phyloP scores from a whole-genome alignment of 1,140 invertebrate genomes.

The Armadillidium nasatum region DNA sequence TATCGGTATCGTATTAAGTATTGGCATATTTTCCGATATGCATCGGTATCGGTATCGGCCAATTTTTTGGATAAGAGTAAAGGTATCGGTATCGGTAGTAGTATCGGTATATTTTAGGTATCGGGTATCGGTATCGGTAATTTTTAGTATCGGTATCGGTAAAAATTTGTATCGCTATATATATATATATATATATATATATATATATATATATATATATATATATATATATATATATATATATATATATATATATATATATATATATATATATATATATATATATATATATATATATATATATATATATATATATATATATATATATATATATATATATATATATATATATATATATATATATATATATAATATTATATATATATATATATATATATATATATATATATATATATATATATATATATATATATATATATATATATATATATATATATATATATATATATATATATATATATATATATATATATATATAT shows the following conservation, averaged over 20 bases:
- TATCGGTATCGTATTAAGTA: no score
- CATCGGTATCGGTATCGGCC: no score
- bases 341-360: conserved; percentile 13
- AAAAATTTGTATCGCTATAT: no score
- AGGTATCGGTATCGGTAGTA: no score
- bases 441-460: conserved; percentile 10
- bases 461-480: conserved; percentile 11
- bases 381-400: conserved; percentile 1
- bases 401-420: conserved; percentile 15
- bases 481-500: conserved; percentile 16
- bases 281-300: conserved; percentile 2
- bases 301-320: conserved; percentile 13
- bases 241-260: conserved; percentile 1
- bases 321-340: conserved; percentile 1
- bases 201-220: conserved; percentile 4
- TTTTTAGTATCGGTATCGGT: no score
- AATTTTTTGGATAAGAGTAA: no score
- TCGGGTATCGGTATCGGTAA: no score
- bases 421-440: conserved; percentile 15
- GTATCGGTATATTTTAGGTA: no score
- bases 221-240: background rate
- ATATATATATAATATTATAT: conserved; percentile 2
- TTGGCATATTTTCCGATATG: no score
- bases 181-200: conserved; percentile 15
- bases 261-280: conserved; percentile 9